Evolutionary conservation across 2,113 vertebrate genomes (phyloP).

Genomic region (Chaetura pelagica): DNA sequence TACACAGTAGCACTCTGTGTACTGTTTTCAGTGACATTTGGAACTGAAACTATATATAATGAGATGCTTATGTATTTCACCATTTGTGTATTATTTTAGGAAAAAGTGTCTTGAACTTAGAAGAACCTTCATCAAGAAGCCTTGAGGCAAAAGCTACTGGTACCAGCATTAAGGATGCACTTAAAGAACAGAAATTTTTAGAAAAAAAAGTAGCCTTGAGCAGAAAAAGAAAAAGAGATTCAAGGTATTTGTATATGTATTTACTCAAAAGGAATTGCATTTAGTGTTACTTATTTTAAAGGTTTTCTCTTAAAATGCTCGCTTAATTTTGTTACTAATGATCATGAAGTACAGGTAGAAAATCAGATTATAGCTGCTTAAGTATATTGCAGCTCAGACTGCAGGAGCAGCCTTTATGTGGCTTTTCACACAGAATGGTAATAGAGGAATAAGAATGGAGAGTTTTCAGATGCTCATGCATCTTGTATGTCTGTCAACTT

Average conservation of each 20-base stretch:
- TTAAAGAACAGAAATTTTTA: constrained; percentile 94
- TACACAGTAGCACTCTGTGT: neutral
- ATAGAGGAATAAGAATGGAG: neutral
- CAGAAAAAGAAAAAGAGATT: constrained; percentile 90
- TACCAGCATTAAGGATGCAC: constrained; percentile 90
- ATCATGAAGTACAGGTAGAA: neutral
- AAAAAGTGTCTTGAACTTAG: constrained; percentile 65
- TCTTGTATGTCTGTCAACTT: neutral
- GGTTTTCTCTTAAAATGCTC: neutral
- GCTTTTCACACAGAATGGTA: neutral
- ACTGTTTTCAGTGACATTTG: neutral
- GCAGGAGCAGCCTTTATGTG: neutral
- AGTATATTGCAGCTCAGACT: neutral
- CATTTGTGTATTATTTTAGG: constrained; percentile 58
- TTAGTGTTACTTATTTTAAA: neutral
- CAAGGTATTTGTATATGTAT: constrained; percentile 76
- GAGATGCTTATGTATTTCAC: neutral
- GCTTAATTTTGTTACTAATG: neutral
- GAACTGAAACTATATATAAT: neutral
- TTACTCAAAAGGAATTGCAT: neutral
- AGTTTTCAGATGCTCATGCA: neutral
- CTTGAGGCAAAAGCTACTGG: constrained; percentile 68
- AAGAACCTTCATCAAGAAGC: constrained; percentile 68
- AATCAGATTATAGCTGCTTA: neutral
- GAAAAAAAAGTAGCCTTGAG: constrained; percentile 97